Base-by-base conservation (phyloP, 53 echinoderm and acorn worm genomes). In the Temnopleurus reevesii region DNA sequence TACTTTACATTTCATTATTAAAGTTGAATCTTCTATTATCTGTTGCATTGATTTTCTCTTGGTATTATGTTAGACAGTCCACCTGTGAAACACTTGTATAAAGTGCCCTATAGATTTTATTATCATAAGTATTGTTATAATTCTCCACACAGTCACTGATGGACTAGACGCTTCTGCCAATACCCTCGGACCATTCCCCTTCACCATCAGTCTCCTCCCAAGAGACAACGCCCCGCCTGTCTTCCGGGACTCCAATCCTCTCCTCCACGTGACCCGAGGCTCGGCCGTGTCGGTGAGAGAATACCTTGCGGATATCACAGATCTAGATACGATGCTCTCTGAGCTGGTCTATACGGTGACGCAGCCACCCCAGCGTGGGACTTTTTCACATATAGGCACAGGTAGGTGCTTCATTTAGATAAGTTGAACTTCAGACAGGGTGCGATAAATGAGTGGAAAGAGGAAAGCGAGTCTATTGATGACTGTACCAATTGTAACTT, bases 161-260 rank as follows among this genome's bases (percentile, higher is more conserved):
- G 92, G 90, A 19, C 33, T 84, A 3, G 88, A 87, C 46, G 87
- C 90, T 2, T 81, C 64, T 28, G 93, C 90, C 29, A 92, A 96
- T 64, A 77, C 90, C 3, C 59, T 99, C 4, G 95, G 96, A 19
- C 96, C 99, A 19, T 90, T 94, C 26, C 94, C 95, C 4, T 99
- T 99, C 91, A 92, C 83, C 92, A 91, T 99, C 91, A 92, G 89
- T 87, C 59, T 99, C 46, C 45, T 96, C 23, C 94, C 95, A 6
- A 89, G 76, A 34, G 84, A 95, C 90, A 92, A 89, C 59, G 84
- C 92, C 34, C 81, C 93, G 12, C 93, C 93, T 6, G 64, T 77
- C 71, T 96, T 96, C 44, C 57, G 86, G 3, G 90, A 96, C 33
- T 90, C 86, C 28, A 92, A 81, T 79, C 94, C 92, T 4, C 57